Evolutionary conservation across 2,888 invertebrate species (phyloP).

Genomic region (Diarsia mendica): DNA sequence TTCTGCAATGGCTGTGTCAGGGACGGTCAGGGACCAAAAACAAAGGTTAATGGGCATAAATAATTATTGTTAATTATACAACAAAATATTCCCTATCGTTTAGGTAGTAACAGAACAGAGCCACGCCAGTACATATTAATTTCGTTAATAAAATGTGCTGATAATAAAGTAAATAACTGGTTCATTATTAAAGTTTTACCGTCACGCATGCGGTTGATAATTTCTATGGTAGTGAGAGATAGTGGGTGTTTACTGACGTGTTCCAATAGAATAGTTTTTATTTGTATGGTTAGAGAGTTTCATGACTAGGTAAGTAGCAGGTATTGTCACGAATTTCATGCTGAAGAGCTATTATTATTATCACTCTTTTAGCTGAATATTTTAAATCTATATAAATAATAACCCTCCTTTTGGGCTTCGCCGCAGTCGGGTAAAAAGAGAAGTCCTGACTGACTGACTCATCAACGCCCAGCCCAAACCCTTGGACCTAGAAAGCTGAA

Average conservation of each 20-base stretch:
- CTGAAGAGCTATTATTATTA: not conserved
- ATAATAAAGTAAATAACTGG: constrained; percentile 39
- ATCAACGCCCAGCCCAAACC: no score
- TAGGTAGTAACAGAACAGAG: constrained; percentile 15
- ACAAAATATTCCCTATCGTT: not conserved
- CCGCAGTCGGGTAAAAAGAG: no score
- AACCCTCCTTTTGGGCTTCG: no score
- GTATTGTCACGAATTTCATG: not conserved
- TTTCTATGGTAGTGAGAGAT: constrained; percentile 33
- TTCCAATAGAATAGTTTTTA: constrained; percentile 25
- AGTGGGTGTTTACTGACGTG: constrained; percentile 32
- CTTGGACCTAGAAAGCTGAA: no score
- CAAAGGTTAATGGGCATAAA: not conserved
- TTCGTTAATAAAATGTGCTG: constrained; percentile 13
- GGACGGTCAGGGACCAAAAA: no score
- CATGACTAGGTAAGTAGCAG: not conserved
- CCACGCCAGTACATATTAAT: constrained; percentile 27
- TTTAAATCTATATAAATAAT: no score
- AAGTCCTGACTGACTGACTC: no score
- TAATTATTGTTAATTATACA: not conserved
- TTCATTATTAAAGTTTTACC: constrained; percentile 19
- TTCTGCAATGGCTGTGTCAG: no score
- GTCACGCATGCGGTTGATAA: constrained; percentile 37
- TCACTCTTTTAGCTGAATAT: not conserved
- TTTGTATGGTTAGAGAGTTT: not conserved